Conservation (phyloP, 2,113 vertebrate species). For the Chloropsis cyanopogon region DNA sequence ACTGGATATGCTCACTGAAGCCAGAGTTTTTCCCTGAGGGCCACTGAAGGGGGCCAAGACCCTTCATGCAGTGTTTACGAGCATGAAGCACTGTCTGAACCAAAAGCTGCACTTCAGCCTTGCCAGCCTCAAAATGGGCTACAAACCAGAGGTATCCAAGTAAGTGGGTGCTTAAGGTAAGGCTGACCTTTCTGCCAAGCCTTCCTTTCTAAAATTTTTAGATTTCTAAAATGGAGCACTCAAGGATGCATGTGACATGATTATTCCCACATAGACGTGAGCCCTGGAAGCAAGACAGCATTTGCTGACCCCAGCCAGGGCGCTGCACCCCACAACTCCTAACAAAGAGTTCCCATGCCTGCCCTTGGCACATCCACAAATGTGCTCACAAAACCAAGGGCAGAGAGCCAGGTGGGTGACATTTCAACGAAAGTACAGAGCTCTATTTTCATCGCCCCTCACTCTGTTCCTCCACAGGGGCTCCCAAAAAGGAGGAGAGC, state of each 20-base stretch:
- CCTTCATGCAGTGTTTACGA: background rate
- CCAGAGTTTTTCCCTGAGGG: background rate
- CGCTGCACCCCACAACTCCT: background rate
- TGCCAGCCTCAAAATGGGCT: background rate
- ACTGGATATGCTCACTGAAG: background rate
- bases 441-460: background rate
- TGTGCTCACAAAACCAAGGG: background rate
- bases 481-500: background rate
- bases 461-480: background rate
- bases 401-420: background rate
- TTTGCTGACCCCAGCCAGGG: background rate
- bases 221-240: rapidly evolving
- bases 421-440: background rate
- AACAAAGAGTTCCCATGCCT: background rate
- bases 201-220: background rate
- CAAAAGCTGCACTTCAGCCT: background rate
- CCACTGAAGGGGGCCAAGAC: background rate
- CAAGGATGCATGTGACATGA: background rate
- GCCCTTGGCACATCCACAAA: background rate
- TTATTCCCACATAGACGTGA: background rate
- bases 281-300: background rate
- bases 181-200: background rate
- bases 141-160: background rate
- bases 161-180: background rate
- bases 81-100: background rate